Evolutionary conservation across 35 echinoderm and acorn worm genomes (phyloP).

Genomic region (Eucidaris tribuloides): DNA sequence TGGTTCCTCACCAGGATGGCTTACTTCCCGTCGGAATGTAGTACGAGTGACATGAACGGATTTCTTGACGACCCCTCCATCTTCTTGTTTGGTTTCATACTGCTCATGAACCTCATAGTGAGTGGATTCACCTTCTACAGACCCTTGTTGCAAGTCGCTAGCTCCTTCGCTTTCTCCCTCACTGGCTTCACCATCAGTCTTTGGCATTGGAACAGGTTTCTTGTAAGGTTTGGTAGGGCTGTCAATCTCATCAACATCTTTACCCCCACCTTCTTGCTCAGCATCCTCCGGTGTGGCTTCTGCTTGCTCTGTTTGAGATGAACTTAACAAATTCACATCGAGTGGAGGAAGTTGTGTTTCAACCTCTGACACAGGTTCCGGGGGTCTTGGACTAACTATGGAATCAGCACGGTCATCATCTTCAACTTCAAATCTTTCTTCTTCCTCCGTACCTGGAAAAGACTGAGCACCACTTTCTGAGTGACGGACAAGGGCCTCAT

Average conservation of each 20-base stretch:
- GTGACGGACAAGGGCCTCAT: background rate
- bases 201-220: background rate
- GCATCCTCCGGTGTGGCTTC: conserved; percentile 5
- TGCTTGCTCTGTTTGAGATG: background rate
- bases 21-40: conserved; percentile 19
- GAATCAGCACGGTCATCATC: conserved; percentile 66
- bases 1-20: background rate
- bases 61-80: conserved; percentile 12
- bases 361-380: conserved; percentile 57
- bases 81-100: conserved; percentile 21
- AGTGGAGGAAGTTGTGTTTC: conserved; percentile 52
- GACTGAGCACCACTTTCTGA: background rate
- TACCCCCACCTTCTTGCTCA: conserved; percentile 26
- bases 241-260: conserved; percentile 75
- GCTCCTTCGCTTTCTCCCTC: background rate
- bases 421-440: background rate
- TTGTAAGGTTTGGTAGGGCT: conserved; percentile 76
- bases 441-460: background rate
- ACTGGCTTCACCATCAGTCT: too few relatives aligned
- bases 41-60: conserved; percentile 20
- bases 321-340: background rate
- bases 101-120: background rate
- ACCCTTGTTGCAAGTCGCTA: background rate
- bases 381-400: conserved; percentile 58
- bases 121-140: conserved; percentile 3